Conservation (phyloP, 2,888 invertebrate genomes). For the Vanessa cardui region DNA sequence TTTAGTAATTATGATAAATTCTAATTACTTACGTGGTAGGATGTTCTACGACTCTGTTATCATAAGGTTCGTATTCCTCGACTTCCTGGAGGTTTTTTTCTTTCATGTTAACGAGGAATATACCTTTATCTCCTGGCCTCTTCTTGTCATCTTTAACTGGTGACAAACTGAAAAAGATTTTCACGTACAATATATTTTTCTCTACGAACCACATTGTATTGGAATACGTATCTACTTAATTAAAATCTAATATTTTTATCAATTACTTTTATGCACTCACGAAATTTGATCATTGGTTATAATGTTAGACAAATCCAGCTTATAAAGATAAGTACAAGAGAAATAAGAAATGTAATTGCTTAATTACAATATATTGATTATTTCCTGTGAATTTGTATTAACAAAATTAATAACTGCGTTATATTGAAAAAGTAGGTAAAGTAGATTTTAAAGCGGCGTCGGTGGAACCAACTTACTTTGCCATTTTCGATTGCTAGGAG, state of each 20-base stretch:
- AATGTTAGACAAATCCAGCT: too few species aligned
- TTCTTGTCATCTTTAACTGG: conserved; percentile 73
- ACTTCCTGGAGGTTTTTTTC: conserved; percentile 77
- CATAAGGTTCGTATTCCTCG: conserved; percentile 86
- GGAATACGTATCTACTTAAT: too few species aligned
- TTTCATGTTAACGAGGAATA: conserved; percentile 75
- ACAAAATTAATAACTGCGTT: neutral
- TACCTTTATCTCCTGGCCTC: conserved; percentile 63
- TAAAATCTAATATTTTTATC: too few species aligned
- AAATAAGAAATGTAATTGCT: too few species aligned
- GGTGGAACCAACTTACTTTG: conserved; percentile 34
- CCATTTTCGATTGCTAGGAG: conserved; percentile 55
- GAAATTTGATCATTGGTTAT: too few species aligned
- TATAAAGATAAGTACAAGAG: too few species aligned
- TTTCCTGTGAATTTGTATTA: neutral
- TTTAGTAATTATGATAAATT: neutral
- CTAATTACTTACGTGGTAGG: conserved; percentile 87
- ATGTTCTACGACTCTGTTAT: conserved; percentile 85
- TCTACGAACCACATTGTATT: too few species aligned
- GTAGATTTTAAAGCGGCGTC: neutral
- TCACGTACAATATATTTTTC: neutral
- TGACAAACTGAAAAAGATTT: conserved; percentile 58
- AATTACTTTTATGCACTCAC: too few species aligned
- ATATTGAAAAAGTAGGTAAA: neutral
- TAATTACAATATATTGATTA: too few species aligned